A percentile compares a stretch with the other conserved stretches of the same genome.
Evolutionary conservation across 2,113 vertebrate genomes (phyloP).

Genomic region (Macquaria australasica): DNA sequence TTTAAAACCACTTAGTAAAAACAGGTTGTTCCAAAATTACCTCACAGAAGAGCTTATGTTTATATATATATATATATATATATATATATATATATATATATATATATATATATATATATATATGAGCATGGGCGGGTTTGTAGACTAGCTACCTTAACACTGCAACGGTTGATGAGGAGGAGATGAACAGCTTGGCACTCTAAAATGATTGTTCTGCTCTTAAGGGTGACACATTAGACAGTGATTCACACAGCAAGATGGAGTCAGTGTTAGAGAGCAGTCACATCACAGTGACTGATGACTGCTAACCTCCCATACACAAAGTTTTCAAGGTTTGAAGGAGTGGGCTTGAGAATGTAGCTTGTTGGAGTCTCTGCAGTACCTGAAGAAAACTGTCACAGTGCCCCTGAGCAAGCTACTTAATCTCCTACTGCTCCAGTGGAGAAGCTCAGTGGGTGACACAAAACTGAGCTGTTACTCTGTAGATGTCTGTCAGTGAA

Average conservation of each 20-base stretch:
- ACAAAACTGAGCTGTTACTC: not conserved
- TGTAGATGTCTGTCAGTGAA: not conserved
- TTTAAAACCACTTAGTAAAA: not conserved
- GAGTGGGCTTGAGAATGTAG: not conserved
- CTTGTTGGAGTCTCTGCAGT: not conserved
- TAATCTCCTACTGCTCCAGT: not conserved
- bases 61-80: not conserved
- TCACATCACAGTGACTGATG: constrained; percentile 17
- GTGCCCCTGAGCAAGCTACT: constrained; percentile 22
- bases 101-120: not conserved
- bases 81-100: not conserved
- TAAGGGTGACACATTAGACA: constrained; percentile 19
- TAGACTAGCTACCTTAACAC: constrained; percentile 21
- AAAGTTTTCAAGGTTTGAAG: constrained; percentile 22
- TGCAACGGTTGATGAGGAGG: constrained; percentile 15
- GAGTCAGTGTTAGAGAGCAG: constrained; percentile 6
- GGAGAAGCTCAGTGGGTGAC: not conserved
- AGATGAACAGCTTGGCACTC: constrained; percentile 11
- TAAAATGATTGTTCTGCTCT: constrained; percentile 11
- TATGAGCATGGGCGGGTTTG: constrained; percentile 7
- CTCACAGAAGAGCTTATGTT: not conserved
- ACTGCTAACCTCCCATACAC: not conserved
- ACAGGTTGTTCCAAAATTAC: not conserved
- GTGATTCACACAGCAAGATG: constrained; percentile 8
- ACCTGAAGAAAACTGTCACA: not conserved